These are phyloP conservation scores for Stichopus horrens DNA, from an alignment of 53 echinoderm and acorn worm species.

Conservation along the genomic window DNA sequence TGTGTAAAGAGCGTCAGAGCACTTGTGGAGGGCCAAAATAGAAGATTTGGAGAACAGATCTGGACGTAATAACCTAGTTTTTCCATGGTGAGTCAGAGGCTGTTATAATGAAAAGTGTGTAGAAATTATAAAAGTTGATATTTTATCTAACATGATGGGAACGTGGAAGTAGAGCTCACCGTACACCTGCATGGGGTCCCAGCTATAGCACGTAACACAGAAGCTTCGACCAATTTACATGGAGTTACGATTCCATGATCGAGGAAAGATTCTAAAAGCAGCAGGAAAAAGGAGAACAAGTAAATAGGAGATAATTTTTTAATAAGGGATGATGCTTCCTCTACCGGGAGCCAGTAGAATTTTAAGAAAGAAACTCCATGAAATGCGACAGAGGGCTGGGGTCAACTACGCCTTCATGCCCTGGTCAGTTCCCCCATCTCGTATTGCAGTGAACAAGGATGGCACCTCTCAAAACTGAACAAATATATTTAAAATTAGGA, in stretches of 20 bases:
- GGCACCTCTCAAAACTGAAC: not conserved
- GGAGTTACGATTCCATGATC: not conserved
- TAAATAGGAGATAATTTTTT: not conserved
- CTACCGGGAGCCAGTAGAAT: not conserved
- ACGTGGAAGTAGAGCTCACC: too few relatives aligned
- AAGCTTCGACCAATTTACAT: not conserved
- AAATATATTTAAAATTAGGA: not conserved
- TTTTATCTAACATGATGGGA: too few relatives aligned
- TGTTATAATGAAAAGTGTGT: too few relatives aligned
- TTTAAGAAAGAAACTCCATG: not conserved
- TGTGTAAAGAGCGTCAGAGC: too few relatives aligned
- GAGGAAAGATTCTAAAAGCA: not conserved
- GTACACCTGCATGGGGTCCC: not conserved
- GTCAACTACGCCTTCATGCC: not conserved
- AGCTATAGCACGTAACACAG: not conserved
- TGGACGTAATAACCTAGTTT: too few relatives aligned
- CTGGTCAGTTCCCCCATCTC: not conserved
- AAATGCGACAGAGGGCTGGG: not conserved
- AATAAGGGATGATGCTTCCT: not conserved
- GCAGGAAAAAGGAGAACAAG: not conserved
- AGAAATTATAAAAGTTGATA: too few relatives aligned
- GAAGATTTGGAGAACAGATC: too few relatives aligned
- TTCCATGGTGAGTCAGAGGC: too few relatives aligned
- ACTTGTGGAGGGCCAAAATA: too few relatives aligned
- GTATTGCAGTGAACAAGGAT: not conserved